A percentile compares a stretch with the other conserved stretches of the same genome.
These are phyloP conservation scores for Selenia dentaria DNA, from an alignment of 2,888 invertebrate genomes.

Conservation along the genomic window DNA sequence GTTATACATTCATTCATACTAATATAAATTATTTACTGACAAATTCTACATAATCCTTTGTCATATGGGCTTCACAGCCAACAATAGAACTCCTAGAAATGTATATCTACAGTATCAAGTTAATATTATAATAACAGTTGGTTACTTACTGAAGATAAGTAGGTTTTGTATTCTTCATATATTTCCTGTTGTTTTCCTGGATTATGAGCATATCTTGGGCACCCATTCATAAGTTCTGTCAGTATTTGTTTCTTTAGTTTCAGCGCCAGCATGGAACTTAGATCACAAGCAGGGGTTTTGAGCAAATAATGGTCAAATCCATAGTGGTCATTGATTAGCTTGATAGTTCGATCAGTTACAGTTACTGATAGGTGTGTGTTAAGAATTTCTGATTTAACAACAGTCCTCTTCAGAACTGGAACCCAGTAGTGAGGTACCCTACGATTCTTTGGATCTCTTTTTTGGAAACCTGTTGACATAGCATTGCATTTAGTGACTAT, in stretches of 20 bases:
- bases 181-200: constrained; percentile 88
- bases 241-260: constrained; percentile 94
- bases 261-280: constrained; percentile 93
- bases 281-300: constrained; percentile 96
- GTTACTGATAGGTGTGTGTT: constrained; percentile 92
- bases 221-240: constrained; percentile 87
- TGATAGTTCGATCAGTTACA: constrained; percentile 93
- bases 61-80: no score
- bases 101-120: no score
- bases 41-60: no score
- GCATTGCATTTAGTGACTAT: not conserved
- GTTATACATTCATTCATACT: no score
- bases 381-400: constrained; percentile 95
- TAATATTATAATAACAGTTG: no score
- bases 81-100: no score
- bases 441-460: constrained; percentile 82
- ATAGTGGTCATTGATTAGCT: constrained; percentile 93
- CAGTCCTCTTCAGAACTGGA: constrained; percentile 90
- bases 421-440: constrained; percentile 95
- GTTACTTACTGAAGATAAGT: constrained; percentile 90
- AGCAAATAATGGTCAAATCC: constrained; percentile 98
- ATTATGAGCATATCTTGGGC: constrained; percentile 87
- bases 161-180: constrained; percentile 91
- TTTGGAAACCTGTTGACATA: constrained; percentile 86
- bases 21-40: no score